A percentile compares a stretch with the other conserved stretches of the same genome.
Conservation (phyloP, 2,888 invertebrate genomes). For the Phalera bucephala region DNA sequence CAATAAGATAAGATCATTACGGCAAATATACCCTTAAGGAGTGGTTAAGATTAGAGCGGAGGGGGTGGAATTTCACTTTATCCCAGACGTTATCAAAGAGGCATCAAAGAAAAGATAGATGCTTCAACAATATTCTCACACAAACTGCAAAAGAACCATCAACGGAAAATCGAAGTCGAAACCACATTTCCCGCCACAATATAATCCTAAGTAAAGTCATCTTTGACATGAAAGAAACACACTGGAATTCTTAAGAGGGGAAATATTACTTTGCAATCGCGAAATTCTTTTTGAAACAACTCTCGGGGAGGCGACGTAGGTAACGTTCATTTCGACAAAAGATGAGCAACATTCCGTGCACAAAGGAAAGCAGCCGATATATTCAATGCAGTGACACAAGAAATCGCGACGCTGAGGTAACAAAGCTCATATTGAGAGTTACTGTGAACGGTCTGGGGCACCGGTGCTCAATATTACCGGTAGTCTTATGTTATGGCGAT, state of each 20-base stretch:
- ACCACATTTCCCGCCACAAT: conserved; percentile 67
- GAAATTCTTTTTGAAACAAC: conserved; percentile 81
- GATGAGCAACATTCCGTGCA: conserved; percentile 81
- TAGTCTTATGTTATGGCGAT: too few species aligned
- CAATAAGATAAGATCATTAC: too few species aligned
- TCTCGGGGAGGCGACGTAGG: conserved; percentile 79
- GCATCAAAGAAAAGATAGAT: too few species aligned
- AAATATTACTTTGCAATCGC: conserved; percentile 83
- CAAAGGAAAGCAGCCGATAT: conserved; percentile 81
- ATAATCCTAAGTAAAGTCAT: conserved; percentile 77
- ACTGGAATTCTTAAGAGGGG: conserved; percentile 77
- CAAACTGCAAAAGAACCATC: conserved; percentile 37
- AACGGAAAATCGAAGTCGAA: conserved; percentile 57
- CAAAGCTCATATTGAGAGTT: conserved; percentile 80
- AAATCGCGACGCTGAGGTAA: conserved; percentile 78
- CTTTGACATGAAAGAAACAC: conserved; percentile 78
- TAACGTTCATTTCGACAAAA: conserved; percentile 81
- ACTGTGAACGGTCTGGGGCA: conserved; percentile 22
- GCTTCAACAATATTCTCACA: too few species aligned
- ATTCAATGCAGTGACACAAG: conserved; percentile 83
- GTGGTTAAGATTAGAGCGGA: too few species aligned
- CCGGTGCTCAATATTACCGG: too few species aligned
- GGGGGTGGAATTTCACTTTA: too few species aligned
- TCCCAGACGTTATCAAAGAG: too few species aligned
- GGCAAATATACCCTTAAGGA: too few species aligned